Evolutionary conservation across 2,797 vertebrate genomes (phyloP), one percentile per base, ranked within the genome.

Genomic region (Gobionotothen gibberifrons): DNA sequence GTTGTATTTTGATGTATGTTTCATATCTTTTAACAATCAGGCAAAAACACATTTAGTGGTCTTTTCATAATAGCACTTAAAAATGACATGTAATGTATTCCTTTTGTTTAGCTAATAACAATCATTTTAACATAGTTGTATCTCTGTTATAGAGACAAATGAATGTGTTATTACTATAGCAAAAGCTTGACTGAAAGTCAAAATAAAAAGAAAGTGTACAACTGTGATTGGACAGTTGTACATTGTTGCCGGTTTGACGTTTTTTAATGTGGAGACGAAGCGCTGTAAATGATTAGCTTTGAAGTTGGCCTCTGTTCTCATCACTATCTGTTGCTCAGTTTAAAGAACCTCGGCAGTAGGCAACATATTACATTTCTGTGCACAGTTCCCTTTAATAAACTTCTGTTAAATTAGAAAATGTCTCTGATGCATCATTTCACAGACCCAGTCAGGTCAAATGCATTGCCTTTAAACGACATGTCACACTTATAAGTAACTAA

Each of bases 331-430:
- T 85, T 54, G 32, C 79, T 80, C 58, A 69, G 64, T 76, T 81
- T 81, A 9, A 73, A 68, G 63, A 58, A 70, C 17, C 64, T 42
- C 22, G 72, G 65, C 55, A 78, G 17, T 62, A 42, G 73, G 73
- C 58, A 74, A 19, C 54, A 14, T 84, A n/a, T 85, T 66, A 64
- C 8, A 63, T 82, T 74, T 77, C 43, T 85, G 72, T 86, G 78
- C 84, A 88, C 78, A 53, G 12, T 83, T 84, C 75, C 78, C 83
- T 90, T 90, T 87, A 93, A 92, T 93, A 93, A 93, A 93, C 56
- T 69, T 40, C 70, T 80, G 67, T 77, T 52, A 64, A 74, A 77
- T 73, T 73, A 64, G 3, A 82, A 81, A 74, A 53, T 32, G 73
- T 1, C 21, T 79, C 32, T 9, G 70, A 58, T 67, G 3, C 7